Evolutionary conservation across 2,797 vertebrate genomes (phyloP), one percentile per base, ranked within the genome.

Genomic region (Eospalax fontanierii): DNA sequence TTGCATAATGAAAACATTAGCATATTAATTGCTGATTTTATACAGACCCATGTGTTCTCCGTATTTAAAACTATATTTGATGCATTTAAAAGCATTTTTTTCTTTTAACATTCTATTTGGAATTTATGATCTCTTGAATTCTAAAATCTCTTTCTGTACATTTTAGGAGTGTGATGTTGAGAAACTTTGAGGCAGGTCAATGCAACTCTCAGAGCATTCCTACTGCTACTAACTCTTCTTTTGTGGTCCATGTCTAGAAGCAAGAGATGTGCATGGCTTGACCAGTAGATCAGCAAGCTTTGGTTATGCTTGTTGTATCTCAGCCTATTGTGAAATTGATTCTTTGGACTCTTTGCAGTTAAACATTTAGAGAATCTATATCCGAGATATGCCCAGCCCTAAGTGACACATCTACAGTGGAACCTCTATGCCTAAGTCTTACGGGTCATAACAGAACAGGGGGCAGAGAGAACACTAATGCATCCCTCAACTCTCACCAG

Each of bases 1-100:
- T 84, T 59, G 9, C 71, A 21, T 95, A 87, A 87, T 86, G 46
- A 93, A 97, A 95, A 79, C 12, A 59, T 73, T 73, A 63, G 19
- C 43, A 24, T 93, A 35, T 61, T 63, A 86, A 54, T 78, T 94
- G 75, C 54, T 91, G 81, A 66, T 80, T 28, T 19, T 24, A 15
- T 89, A 57, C 46, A 86, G 73, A 88, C 16, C 22, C 38, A 73
- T 75, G 2, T 73, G 59, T 70, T 82, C 59, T 92, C 26, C 28
- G 57, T 61, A 74, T 94, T 93, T 91, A 46, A 46, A 46, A 46
- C 46, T 46, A 46, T 46, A 46, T 46, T 46, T 75, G 33, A 80
- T 86, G 46, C 57, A 78, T 83, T 83, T 86, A n/a, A 95, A 75
- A 3, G 30, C 50, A 5, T 57, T 18, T 63, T 79, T 38, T 57